Conservation (phyloP, 2,797 vertebrate species). For the Centropyge bicolor region DNA sequence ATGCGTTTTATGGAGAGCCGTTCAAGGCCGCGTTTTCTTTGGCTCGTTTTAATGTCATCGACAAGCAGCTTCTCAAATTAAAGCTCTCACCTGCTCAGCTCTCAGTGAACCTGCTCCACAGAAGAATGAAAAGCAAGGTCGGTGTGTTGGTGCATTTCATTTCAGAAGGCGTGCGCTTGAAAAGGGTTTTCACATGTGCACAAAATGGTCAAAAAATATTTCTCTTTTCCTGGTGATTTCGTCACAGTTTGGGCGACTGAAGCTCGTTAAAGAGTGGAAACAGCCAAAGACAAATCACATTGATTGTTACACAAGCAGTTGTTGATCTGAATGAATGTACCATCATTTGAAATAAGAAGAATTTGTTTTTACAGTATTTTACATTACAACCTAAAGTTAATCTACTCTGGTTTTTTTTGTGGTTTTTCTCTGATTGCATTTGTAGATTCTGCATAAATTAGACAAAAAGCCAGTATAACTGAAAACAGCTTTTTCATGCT, state of each 20-base stretch:
- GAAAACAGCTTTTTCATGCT: neutral
- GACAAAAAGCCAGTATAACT: neutral
- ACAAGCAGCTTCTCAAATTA: slow-evolving; percentile 2
- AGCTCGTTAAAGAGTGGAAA: no score
- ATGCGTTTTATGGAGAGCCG: neutral
- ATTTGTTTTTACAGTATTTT: neutral
- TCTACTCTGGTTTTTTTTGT: neutral
- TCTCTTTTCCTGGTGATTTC: no score
- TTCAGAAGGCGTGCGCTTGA: neutral
- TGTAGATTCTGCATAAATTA: neutral
- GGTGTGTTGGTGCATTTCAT: neutral
- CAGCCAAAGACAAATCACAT: no score
- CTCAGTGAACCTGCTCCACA: neutral
- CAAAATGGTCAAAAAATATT: neutral
- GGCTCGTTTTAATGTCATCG: neutral
- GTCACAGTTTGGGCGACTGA: no score
- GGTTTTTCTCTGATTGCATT: neutral
- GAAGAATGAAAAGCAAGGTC: neutral
- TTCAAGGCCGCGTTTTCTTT: neutral
- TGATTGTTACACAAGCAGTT: no score
- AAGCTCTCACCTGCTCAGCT: neutral
- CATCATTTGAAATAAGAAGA: no score
- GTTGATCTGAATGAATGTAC: no score
- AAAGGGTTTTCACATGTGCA: neutral
- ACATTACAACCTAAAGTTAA: neutral